A percentile compares a stretch with the other conserved stretches of the same genome.
phyloP scores from a whole-genome alignment of 1,140 invertebrate species.

The Panonychus citri region DNA sequence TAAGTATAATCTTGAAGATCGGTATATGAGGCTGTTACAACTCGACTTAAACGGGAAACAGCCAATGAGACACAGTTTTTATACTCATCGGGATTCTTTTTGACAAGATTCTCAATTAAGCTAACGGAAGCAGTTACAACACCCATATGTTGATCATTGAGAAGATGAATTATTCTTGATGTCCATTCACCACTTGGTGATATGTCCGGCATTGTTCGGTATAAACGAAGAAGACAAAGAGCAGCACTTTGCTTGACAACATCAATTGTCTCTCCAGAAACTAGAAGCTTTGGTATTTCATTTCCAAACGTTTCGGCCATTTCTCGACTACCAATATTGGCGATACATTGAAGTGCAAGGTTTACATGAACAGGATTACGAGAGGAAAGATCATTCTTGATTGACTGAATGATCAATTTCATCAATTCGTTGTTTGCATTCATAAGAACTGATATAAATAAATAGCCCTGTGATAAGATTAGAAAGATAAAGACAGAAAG shows the following conservation, averaged over 20 bases:
- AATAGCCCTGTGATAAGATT: slow-evolving; percentile 31
- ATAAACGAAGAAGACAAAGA: slow-evolving; percentile 71
- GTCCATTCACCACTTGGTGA: slow-evolving; percentile 97
- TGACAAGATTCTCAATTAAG: slow-evolving; percentile 90
- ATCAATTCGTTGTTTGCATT: slow-evolving; percentile 98
- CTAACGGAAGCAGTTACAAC: slow-evolving; percentile 96
- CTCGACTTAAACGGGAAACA: slow-evolving; percentile 83
- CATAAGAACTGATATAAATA: slow-evolving; percentile 50
- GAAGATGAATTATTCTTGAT: slow-evolving; percentile 85
- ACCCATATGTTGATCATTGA: slow-evolving; percentile 98
- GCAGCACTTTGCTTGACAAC: slow-evolving; percentile 98
- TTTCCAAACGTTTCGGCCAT: slow-evolving; percentile 98
- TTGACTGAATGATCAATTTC: slow-evolving; percentile 95
- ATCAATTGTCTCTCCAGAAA: slow-evolving; percentile 97
- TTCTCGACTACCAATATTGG: slow-evolving; percentile 96
- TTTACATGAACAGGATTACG: slow-evolving; percentile 96
- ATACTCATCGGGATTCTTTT: slow-evolving; percentile 96
- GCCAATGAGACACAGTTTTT: slow-evolving; percentile 95
- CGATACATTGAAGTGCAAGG: slow-evolving; percentile 96
- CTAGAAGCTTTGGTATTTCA: slow-evolving; percentile 91
- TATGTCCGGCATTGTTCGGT: slow-evolving; percentile 73
- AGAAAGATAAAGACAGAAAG: not conserved
- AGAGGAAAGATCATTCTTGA: slow-evolving; percentile 92
- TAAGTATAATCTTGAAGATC: slow-evolving; percentile 99
- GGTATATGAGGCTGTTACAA: slow-evolving; percentile 91